phyloP scores from a whole-genome alignment of 64 coral and sea anemone genomes.

The Acropora tenuis region DNA sequence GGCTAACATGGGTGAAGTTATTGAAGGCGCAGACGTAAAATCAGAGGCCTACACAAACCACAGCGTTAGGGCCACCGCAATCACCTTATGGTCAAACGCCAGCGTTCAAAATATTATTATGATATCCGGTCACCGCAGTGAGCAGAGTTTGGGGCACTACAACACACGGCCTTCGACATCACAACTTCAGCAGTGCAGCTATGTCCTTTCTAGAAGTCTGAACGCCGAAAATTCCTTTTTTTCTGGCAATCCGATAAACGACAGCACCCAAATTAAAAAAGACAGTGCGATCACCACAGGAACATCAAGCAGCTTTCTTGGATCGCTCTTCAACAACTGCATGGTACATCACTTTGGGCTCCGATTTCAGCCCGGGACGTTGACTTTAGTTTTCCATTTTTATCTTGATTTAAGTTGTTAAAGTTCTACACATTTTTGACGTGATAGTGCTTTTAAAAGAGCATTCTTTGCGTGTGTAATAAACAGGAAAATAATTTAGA shows the following conservation, averaged over 20 bases:
- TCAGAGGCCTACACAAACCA: background rate
- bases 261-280: background rate
- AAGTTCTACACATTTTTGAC: background rate
- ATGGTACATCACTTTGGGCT: background rate
- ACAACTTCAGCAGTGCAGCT: background rate
- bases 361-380: background rate
- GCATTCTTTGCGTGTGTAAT: background rate
- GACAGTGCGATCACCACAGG: background rate
- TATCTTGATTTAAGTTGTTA: background rate
- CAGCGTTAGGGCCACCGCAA: slow-evolving; percentile 13
- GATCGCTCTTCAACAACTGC: slow-evolving; percentile 13
- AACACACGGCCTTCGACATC: slow-evolving; percentile 14
- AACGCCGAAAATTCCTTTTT: background rate
- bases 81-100: slow-evolving; percentile 17
- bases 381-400: slow-evolving; percentile 3
- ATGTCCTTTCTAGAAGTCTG: slow-evolving; percentile 12
- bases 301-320: slow-evolving; percentile 1
- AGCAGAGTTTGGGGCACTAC: slow-evolving; percentile 12
- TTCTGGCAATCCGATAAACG: background rate
- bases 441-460: background rate
- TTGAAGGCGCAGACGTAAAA: no score
- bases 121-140: slow-evolving; percentile 15
- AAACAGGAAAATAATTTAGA: slow-evolving; percentile 14
- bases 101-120: no score
- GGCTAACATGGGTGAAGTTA: no score